phyloP scores from a whole-genome alignment of 2,888 invertebrate species.

The Perizoma flavofasciatum region DNA sequence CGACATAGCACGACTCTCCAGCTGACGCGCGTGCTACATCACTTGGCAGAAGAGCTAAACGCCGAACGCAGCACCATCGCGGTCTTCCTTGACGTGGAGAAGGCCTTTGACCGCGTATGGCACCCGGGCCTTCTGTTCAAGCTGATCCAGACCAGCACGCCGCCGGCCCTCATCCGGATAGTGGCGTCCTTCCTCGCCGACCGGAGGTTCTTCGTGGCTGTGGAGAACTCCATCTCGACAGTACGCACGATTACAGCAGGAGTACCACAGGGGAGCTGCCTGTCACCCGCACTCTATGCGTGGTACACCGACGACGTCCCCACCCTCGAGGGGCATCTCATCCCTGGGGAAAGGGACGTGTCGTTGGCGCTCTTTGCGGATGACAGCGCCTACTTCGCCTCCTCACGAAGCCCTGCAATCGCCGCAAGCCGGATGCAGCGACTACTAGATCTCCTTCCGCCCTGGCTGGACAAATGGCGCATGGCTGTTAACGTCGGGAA shows the following conservation, averaged over 20 bases:
- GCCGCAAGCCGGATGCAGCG: constrained; percentile 6
- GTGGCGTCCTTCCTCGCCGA: not conserved
- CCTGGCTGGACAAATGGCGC: constrained; percentile 14
- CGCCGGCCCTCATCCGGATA: not conserved
- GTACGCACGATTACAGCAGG: no score
- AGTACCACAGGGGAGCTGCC: no score
- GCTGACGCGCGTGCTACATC: constrained; percentile 41
- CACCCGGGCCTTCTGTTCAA: no score
- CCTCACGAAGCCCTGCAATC: not conserved
- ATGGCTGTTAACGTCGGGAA: constrained; percentile 29
- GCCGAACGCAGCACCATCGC: constrained; percentile 26
- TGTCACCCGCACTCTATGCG: constrained; percentile 12
- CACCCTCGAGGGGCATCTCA: not conserved
- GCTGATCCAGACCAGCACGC: not conserved
- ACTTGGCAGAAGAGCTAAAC: constrained; percentile 29
- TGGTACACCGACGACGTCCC: constrained; percentile 38
- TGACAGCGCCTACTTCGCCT: constrained; percentile 6
- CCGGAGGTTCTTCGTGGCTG: not conserved
- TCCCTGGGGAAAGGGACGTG: not conserved
- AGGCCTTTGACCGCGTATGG: no score
- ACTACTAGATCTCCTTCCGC: constrained; percentile 33
- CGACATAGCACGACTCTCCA: constrained; percentile 43
- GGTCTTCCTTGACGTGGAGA: constrained; percentile 32
- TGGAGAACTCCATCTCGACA: constrained; percentile 8
- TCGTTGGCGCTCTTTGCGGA: constrained; percentile 18